Evolutionary conservation across 2,113 vertebrate species (phyloP), one percentile per base, ranked within the genome.

Genomic region (Dolichallabes microphthalmus): DNA sequence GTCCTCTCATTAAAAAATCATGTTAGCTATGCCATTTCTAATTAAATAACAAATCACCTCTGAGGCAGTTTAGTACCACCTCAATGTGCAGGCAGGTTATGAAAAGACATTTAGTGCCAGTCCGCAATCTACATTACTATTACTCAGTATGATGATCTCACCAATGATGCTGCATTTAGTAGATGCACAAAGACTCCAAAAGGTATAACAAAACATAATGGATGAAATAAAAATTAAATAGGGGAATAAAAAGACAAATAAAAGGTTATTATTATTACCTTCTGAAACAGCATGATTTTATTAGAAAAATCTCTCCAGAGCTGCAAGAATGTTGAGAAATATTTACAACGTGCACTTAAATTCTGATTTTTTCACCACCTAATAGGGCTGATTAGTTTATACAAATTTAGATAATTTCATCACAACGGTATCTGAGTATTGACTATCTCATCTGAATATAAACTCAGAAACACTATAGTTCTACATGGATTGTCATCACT

Each of bases 41-140:
- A 94, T 95, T 96, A 97, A 97, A 97, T 96, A 96, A 92, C 93
- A 96, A 96, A 96, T 95, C 96, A 96, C 96, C 96, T 96, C 92
- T 93, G 94, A 94, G 94, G 93, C 94, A 92, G 92, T 92, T 92
- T 90, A 92, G 91, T 91, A 94, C 89, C 90, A 92, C 92, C 92
- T 93, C 92, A 95, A 93, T 94, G 94, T 95, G 94, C 91, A 91
- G 87, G 91, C 89, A 86, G 92, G 93, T 96, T 96, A 97, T 97
- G 96, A 96, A 94, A 96, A 96, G 89, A 92, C 94, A 93, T 94
- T 91, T 90, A 92, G 94, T 93, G 89, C 87, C 87, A 86, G 84
- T 89, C 84, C 89, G 91, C 53, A 80, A 64, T 63, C 63, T 25
- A 68, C 75, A 71, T 75, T 61, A 45, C 79, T 66, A 82, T 82